phyloP scores from a whole-genome alignment of 1,140 invertebrate species.

The Chironomus striatipennis region DNA sequence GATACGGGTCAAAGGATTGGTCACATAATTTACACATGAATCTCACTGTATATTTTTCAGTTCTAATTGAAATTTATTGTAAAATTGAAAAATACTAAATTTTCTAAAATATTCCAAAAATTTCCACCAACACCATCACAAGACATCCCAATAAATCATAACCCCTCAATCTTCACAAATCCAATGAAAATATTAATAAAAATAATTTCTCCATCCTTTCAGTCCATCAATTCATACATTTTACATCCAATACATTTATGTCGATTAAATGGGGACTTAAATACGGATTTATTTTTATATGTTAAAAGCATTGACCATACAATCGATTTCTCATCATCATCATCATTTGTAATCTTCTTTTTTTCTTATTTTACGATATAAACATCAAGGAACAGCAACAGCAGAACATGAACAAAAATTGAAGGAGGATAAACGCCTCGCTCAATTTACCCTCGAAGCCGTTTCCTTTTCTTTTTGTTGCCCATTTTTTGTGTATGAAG shows the following conservation, averaged over 20 bases:
- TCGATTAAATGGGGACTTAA: not conserved
- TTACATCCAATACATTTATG: not conserved
- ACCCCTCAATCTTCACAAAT: not conserved
- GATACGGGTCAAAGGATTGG: no score
- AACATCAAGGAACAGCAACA: not conserved
- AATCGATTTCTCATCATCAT: constrained; percentile 13
- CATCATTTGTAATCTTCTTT: not conserved
- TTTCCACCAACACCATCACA: no score
- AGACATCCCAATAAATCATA: no score
- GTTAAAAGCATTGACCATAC: not conserved
- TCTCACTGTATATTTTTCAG: no score
- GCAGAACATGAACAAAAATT: not conserved
- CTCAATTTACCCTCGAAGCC: not conserved
- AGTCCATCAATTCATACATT: not conserved
- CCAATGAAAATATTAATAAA: not conserved
- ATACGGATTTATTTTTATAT: not conserved
- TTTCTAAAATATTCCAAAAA: no score
- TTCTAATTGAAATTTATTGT: no score
- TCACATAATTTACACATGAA: no score
- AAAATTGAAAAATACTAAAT: no score
- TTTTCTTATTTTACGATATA: not conserved
- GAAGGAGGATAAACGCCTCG: constrained; percentile 1
- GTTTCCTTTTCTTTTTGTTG: not conserved
- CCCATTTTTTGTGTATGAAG: no score
- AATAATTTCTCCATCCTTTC: not conserved